phyloP scores from a whole-genome alignment of 1,140 invertebrate genomes.

The Brachionus plicatilis region DNA sequence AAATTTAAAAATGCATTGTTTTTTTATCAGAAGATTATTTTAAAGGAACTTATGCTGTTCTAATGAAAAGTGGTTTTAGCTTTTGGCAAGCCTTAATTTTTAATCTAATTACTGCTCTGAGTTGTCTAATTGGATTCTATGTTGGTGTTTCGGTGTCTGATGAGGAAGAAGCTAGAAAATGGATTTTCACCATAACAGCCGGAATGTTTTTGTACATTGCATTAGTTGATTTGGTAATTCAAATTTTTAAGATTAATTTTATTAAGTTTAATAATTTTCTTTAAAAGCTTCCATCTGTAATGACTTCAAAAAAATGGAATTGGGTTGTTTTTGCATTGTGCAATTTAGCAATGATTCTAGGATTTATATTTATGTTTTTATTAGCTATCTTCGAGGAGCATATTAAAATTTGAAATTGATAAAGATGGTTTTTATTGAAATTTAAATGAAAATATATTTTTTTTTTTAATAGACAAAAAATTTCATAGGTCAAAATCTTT shows the following conservation, averaged over 20 bases:
- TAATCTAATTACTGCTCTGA: constrained; percentile 60
- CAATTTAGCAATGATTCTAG: not conserved
- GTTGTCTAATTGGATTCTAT: not conserved
- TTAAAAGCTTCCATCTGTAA: not conserved
- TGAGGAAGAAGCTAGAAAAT: not conserved
- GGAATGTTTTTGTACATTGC: constrained; percentile 40
- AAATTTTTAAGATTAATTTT: not conserved
- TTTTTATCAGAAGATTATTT: not conserved
- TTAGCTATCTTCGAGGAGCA: constrained; percentile 12
- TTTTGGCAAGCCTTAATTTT: not conserved
- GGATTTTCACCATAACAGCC: constrained; percentile 35
- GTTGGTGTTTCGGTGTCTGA: not conserved
- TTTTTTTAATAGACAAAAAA: too few species aligned
- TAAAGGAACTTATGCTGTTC: constrained; percentile 40
- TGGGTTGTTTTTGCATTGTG: not conserved
- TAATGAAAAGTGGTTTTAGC: constrained; percentile 31
- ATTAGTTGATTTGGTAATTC: constrained; percentile 43
- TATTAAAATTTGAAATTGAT: not conserved
- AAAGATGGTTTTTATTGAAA: not conserved
- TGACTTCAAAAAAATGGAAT: not conserved
- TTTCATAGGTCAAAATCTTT: too few species aligned
- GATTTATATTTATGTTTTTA: constrained; percentile 28
- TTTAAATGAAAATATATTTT: not conserved
- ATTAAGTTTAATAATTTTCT: not conserved
- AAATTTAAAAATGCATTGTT: not conserved